Evolutionary conservation across 2,888 invertebrate genomes (phyloP).

Genomic region (Malthinus flaveolus): DNA sequence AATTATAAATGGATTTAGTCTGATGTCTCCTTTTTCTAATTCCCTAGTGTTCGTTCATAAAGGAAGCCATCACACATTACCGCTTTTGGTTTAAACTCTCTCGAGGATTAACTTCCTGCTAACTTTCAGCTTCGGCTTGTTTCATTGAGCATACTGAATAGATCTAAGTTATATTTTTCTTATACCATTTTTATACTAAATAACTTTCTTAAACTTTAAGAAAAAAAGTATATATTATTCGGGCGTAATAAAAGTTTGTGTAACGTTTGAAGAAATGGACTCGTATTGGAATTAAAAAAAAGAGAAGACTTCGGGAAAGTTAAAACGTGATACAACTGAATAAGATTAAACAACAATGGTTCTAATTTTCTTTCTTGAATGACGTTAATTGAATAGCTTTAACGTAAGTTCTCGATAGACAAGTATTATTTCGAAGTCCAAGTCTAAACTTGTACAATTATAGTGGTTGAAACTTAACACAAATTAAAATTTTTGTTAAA

Average conservation of each 20-base stretch:
- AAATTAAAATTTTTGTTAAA: too few species aligned
- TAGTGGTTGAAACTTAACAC: too few species aligned
- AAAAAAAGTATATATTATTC: conserved; percentile 1
- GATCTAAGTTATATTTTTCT: conserved; percentile 22
- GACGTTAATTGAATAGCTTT: too few species aligned
- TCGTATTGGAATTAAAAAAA: too few species aligned
- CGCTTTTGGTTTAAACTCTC: conserved; percentile 37
- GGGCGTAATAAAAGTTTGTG: not conserved
- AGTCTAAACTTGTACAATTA: too few species aligned
- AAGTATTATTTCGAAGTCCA: too few species aligned
- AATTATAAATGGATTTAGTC: conserved; percentile 20
- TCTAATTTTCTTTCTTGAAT: too few species aligned
- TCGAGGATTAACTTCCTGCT: conserved; percentile 33
- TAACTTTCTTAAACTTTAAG: not conserved
- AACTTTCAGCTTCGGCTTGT: conserved; percentile 32
- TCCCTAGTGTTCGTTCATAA: conserved; percentile 32
- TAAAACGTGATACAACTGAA: too few species aligned
- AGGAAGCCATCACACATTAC: conserved; percentile 40
- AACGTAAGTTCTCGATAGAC: too few species aligned
- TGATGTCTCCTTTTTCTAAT: conserved; percentile 27
- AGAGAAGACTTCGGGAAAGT: too few species aligned
- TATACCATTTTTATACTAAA: conserved; percentile 8
- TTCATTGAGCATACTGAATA: conserved; percentile 26
- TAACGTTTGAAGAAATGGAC: too few species aligned
- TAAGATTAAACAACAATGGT: too few species aligned